Base-by-base conservation (phyloP, 2,113 vertebrate species). In the Dasypus novemcinctus region DNA sequence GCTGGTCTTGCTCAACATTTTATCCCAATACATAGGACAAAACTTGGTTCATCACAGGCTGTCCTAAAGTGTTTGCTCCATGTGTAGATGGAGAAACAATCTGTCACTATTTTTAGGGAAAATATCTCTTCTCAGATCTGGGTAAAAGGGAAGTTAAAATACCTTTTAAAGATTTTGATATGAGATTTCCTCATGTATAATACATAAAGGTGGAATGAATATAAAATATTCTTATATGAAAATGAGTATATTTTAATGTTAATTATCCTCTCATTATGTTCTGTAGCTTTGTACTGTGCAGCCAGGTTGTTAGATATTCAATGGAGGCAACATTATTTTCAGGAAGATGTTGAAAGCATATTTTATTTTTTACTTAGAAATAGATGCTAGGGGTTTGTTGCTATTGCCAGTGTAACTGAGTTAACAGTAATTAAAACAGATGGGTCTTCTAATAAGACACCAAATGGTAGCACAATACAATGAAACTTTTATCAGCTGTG, bases 341-440 rank as follows among this genome's bases (percentile, higher is more conserved):
- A 92, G 95, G 93, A 96, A 95, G 87, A 72, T 94, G 95, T 90
- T 54, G 93, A 97, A 93, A 97, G 64, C 43, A 9, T 76, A 95
- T 97, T 97, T 97, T 94, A 96, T 97, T 96, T 94, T 98, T 95
- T 57, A 94, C 83, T 97, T 96, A 97, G 93, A 98, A 97, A 93
- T 85, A 79, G 84, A 96, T 97, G 92, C 96, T 95, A 93, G 0
- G 0, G 78, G 27, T 41, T 66, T 68, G 71, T 85, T 75, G 85
- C 95, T 97, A 83, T 71, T 96, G 91, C 90, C 85, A 81, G 88
- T 85, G 96, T 97, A 98, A 98, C 91, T 95, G 93, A 96, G 93
- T 88, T 97, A 97, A 97, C 96, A 31, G 75, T 90, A 97, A 98
- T 97, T 94, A 97, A 92, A 93, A 90, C 97, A 98, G 97, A 98